Base-by-base conservation (phyloP, 1,140 invertebrate genomes). In the Procambarus virginalis region DNA sequence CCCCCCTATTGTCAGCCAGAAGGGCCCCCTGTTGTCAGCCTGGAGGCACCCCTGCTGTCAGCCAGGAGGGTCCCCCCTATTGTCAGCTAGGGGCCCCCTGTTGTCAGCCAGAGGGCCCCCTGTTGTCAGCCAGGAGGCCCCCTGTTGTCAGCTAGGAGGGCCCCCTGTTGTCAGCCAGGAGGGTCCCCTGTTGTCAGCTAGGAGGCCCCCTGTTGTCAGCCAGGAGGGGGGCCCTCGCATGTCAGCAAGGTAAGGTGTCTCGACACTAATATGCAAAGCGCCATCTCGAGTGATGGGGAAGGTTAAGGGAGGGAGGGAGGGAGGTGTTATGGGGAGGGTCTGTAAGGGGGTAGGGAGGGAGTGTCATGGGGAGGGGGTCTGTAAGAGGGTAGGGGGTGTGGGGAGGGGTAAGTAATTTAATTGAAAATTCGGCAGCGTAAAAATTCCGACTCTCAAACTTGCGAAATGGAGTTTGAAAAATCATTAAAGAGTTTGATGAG, bases 381-480 rank as follows among this genome's bases (percentile, higher is more conserved):
- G 34, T 34, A 34, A 34, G 34, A 34, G 51, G 51, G 2, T 9
- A 5, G 51, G 51, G 51, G 6, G 51, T n/a, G 8, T 5, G 51
- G 51, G 51, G 64, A 49, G 51, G 51, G 58, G 22, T 48, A 49
- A 76, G 80, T 83, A 76, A 84, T 89, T 83, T 89, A 89, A 89
- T 89, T 76, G 88, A 89, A 89, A 84, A 79, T 64, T 78, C 70
- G 88, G 82, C 70, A 77, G 81, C 88, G 88, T 89, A 77, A 89
- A 55, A 89, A 89, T 89, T 89, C 88, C 81, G 81, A 89, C 81
- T 83, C 51, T 89, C 75, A 84, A 84, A 84, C 75, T 84, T 84
- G 88, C 64, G 88, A 84, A 89, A 89, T 89, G 70, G 86, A 89
- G 86, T 89, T 89, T 89, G 88, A 84, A 89, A 89, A 84, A 89